Evolutionary conservation across 2,888 invertebrate species (phyloP), one percentile per base, ranked within the genome.

Genomic region (Neoaliturus tenellus): DNA sequence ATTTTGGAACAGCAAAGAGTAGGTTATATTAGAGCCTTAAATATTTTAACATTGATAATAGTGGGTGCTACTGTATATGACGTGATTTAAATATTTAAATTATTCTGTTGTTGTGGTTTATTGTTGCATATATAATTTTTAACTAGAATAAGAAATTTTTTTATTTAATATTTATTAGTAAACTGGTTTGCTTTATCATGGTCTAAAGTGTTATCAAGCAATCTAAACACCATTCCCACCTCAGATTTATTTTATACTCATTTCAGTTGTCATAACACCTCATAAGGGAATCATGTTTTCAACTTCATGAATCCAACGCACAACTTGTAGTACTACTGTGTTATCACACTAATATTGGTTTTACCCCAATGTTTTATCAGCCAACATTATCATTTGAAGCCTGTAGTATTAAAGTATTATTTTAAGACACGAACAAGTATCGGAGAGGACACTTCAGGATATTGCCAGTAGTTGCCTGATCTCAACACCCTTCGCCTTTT

Each of bases 391-490:
- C 28, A n/a, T 75, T 75, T 10, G 28, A 41, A 48, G 48, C n/a
- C n/a, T 25, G 28, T 78, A 78, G 78, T 55, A 78, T 78, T 78
- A 20, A 51, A 78, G 75, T 78, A 55, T 55, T 78, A 78, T 55
- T 31, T 55, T 75, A 75, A 48, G 51, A 14, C 5, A 8, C 3
- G 48, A 48, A 75, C 44, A 75, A 48, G 48, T 44, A 28, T 48
- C 48, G 28, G 48, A 71, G 41, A 75, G 75, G 73, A 73, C 14
- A 2, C 35, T 71, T n/a, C 48, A 33, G 55, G 78, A 55, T 0
- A 25, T 75, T 75, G 55, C 55, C 51, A 55, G 78, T 55, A 78
- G 55, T 78, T 55, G 78, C 78, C 48, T 78, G 78, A 78, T 78
- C 78, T 78, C 78, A 78, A 25, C 44, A 69, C 25, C 23, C 35